Percentiles rank a stretch among this genome's conserved stretches.
phyloP scores from a whole-genome alignment of 2,888 invertebrate species.

The Hyles lineata region DNA sequence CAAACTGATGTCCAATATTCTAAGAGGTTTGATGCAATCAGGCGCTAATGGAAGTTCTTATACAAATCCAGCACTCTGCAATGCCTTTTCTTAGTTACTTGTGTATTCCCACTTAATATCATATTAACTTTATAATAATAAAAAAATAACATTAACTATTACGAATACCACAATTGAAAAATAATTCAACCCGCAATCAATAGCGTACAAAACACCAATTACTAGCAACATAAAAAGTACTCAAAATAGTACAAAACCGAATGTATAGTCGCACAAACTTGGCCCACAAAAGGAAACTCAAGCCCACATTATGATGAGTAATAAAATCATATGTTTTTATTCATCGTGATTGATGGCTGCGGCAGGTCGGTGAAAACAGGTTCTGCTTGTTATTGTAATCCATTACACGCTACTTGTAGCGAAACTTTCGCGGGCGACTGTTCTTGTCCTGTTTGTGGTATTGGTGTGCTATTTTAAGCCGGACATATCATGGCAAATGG shows the following conservation, averaged over 20 bases:
- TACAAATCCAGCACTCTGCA: too few relatives aligned
- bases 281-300: slow-evolving; percentile 14
- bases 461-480: too few relatives aligned
- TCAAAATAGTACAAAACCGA: not conserved
- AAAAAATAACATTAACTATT: not conserved
- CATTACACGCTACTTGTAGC: slow-evolving; percentile 16
- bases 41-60: too few relatives aligned
- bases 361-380: slow-evolving; percentile 68
- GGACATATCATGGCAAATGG: too few relatives aligned
- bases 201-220: not conserved
- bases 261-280: slow-evolving; percentile 1
- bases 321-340: slow-evolving; percentile 62
- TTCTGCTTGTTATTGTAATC: slow-evolving; percentile 42
- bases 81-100: too few relatives aligned
- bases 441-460: not conserved
- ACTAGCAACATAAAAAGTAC: not conserved
- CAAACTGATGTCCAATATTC: too few relatives aligned
- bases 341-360: slow-evolving; percentile 67
- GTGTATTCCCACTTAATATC: too few relatives aligned
- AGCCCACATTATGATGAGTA: slow-evolving; percentile 26
- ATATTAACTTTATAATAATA: not conserved
- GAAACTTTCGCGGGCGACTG: slow-evolving; percentile 7
- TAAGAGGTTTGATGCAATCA: too few relatives aligned
- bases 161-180: not conserved
- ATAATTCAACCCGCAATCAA: not conserved